These are phyloP conservation scores for Chelonoidis abingdonii DNA, from an alignment of 2,113 vertebrate genomes.

Conservation along the genomic window DNA sequence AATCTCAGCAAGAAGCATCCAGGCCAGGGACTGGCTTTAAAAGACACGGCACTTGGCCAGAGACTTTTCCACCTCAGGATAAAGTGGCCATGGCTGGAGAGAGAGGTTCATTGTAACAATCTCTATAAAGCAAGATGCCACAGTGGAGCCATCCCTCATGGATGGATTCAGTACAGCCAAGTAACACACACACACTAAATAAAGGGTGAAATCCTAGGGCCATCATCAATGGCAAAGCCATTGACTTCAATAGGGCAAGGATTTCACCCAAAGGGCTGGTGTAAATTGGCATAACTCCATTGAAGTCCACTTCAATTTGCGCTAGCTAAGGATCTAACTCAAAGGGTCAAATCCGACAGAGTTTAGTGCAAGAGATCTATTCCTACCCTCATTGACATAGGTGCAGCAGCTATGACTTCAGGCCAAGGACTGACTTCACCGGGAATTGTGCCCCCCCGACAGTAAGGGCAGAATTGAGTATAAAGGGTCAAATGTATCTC, in stretches of 20 bases:
- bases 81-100: neutral
- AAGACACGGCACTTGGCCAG: neutral
- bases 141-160: neutral
- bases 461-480: neutral
- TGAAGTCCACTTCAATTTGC: neutral
- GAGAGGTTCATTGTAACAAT: neutral
- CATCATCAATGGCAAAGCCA: neutral
- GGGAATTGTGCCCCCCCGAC: neutral
- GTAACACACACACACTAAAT: neutral
- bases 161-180: too few species aligned
- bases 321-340: neutral
- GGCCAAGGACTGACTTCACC: neutral
- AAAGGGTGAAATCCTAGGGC: neutral
- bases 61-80: neutral
- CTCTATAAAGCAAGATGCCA: neutral
- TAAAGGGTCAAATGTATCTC: neutral
- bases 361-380: too few species aligned
- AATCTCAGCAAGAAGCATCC: rapidly evolving
- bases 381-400: neutral
- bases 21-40: neutral
- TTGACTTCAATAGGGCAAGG: neutral
- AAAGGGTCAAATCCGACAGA: neutral
- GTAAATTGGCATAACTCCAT: neutral
- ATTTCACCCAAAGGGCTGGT: neutral
- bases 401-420: neutral